Conservation (phyloP, 1,140 invertebrate genomes). For the Bombus consobrinus region DNA sequence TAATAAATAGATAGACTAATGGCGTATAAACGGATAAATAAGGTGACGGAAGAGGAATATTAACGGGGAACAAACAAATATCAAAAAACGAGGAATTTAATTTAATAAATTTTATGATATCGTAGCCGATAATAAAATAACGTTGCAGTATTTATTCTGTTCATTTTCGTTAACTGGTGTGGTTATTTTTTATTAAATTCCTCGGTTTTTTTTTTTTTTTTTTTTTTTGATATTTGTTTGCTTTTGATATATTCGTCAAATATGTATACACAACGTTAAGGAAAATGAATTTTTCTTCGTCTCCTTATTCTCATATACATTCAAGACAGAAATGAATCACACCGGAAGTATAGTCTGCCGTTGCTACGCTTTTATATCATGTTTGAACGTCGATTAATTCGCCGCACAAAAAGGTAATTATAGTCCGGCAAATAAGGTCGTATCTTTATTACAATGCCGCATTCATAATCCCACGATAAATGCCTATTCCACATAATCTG, state of each 20-base stretch:
- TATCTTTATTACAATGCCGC: slow-evolving; percentile 63
- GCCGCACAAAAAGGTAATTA: slow-evolving; percentile 57
- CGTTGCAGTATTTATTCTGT: no score
- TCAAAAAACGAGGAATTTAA: background rate
- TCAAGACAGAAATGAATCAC: slow-evolving; percentile 5
- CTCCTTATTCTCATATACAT: background rate
- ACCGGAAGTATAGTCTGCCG: slow-evolving; percentile 19
- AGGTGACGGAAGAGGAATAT: no score
- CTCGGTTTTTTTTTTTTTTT: no score
- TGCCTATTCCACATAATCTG: slow-evolving; percentile 63
- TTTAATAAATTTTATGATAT: background rate
- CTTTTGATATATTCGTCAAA: background rate
- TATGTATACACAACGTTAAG: no score
- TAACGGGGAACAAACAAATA: background rate
- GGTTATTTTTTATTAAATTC: no score
- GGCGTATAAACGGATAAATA: no score
- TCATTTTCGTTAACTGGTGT: no score
- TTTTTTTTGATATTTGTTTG: background rate
- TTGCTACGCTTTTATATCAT: slow-evolving; percentile 23
- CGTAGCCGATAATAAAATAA: no score
- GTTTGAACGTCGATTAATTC: slow-evolving; percentile 44
- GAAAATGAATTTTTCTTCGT: background rate
- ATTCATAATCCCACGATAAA: slow-evolving; percentile 66
- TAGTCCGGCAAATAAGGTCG: slow-evolving; percentile 34
- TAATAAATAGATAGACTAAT: no score